Percentiles rank a stretch among this genome's conserved stretches.
These are phyloP conservation scores for Thalassophryne amazonica DNA, from an alignment of 2,797 vertebrate species.

Conservation along the genomic window DNA sequence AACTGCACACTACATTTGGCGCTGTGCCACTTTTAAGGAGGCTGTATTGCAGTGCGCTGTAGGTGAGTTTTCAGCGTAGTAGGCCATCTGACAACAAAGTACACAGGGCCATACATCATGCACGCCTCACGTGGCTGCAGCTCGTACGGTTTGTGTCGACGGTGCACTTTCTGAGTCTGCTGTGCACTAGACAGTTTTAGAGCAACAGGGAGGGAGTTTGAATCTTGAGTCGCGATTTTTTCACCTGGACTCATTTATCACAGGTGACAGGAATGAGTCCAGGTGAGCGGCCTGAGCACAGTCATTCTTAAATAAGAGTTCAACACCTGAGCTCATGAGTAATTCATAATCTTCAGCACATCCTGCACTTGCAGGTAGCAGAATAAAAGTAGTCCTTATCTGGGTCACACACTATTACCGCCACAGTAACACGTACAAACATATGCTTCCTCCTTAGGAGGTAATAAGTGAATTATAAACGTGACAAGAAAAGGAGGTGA, in stretches of 20 bases:
- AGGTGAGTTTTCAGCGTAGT: slow-evolving; percentile 47
- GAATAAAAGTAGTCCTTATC: slow-evolving; percentile 61
- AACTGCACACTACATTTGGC: too few species aligned
- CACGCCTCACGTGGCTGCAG: slow-evolving; percentile 7
- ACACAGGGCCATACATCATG: slow-evolving; percentile 45
- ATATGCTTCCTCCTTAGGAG: not conserved
- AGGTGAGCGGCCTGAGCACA: slow-evolving; percentile 24
- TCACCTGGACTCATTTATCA: slow-evolving; percentile 54
- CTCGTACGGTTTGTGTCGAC: slow-evolving; percentile 26
- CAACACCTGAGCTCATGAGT: slow-evolving; percentile 68
- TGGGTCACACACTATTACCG: slow-evolving; percentile 41
- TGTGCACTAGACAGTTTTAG: slow-evolving; percentile 25
- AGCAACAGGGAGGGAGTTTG: slow-evolving; percentile 25
- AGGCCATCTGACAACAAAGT: slow-evolving; percentile 39
- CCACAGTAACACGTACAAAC: slow-evolving; percentile 1
- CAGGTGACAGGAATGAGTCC: slow-evolving; percentile 48
- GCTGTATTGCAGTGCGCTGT: slow-evolving; percentile 33
- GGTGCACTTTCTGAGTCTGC: slow-evolving; percentile 26
- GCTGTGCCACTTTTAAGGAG: slow-evolving; percentile 12
- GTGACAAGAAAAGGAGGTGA: not conserved
- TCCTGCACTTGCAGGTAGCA: slow-evolving; percentile 51
- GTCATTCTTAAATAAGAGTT: slow-evolving; percentile 72
- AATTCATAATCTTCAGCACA: slow-evolving; percentile 68
- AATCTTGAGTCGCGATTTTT: slow-evolving; percentile 9
- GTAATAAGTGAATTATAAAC: not conserved